A percentile compares a stretch with the other conserved stretches of the same genome.
These are phyloP conservation scores for Tokudaia muenninki DNA, from an alignment of 2,797 vertebrate genomes.

Conservation along the genomic window DNA sequence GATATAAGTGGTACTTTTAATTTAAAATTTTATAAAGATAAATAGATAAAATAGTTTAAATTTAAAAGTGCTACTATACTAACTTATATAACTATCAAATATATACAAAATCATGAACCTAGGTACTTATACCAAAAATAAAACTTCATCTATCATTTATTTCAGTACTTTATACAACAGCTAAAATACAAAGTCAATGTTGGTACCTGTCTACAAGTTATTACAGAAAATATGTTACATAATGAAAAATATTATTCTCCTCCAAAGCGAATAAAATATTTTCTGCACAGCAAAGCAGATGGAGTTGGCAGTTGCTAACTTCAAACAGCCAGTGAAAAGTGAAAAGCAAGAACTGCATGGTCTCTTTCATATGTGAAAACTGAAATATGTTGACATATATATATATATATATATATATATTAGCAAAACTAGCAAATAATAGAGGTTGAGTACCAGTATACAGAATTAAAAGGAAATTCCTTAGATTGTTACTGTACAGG, in stretches of 20 bases:
- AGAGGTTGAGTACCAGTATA: neutral
- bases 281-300: neutral
- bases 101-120: neutral
- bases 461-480: neutral
- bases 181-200: neutral
- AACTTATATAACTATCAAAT: neutral
- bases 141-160: neutral
- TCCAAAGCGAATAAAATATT: neutral
- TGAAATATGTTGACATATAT: neutral
- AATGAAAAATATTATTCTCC: neutral
- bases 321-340: neutral
- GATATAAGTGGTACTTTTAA: neutral
- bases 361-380: no score
- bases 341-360: neutral
- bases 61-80: neutral
- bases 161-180: neutral
- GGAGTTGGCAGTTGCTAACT: neutral
- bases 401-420: neutral
- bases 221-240: neutral
- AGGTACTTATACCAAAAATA: neutral
- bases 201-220: neutral
- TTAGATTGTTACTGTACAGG: neutral
- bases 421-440: neutral
- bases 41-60: neutral
- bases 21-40: neutral